These are phyloP conservation scores for Phycodurus eques DNA, from an alignment of 2,113 vertebrate genomes.

Conservation along the genomic window DNA sequence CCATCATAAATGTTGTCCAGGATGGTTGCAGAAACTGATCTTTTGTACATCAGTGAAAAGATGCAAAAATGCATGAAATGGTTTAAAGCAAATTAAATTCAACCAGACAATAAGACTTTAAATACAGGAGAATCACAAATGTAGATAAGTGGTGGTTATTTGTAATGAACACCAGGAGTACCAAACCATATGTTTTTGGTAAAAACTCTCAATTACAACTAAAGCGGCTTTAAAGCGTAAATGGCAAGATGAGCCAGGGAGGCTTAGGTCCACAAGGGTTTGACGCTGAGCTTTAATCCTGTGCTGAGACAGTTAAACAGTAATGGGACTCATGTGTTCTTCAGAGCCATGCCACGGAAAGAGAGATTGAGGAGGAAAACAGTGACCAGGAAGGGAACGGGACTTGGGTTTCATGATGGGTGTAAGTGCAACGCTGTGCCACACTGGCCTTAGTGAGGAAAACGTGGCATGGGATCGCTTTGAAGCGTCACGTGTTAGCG, in stretches of 20 bases:
- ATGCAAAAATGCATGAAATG: neutral
- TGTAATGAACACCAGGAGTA: neutral
- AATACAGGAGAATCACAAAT: neutral
- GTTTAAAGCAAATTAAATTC: neutral
- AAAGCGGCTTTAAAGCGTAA: slow-evolving; percentile 5
- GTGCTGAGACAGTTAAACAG: slow-evolving; percentile 63
- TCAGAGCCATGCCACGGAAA: slow-evolving; percentile 27
- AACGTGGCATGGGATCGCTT: slow-evolving; percentile 43
- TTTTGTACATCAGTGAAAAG: neutral
- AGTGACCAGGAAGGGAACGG: slow-evolving; percentile 41
- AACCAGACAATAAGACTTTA: neutral
- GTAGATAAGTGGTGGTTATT: neutral
- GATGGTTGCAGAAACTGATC: neutral
- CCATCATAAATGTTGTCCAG: slow-evolving; percentile 7
- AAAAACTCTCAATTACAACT: slow-evolving; percentile 1
- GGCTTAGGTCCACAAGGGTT: slow-evolving; percentile 32
- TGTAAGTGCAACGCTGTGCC: slow-evolving; percentile 45
- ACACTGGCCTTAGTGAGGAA: slow-evolving; percentile 51
- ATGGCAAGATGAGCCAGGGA: slow-evolving; percentile 9
- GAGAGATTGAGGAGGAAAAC: slow-evolving; percentile 40
- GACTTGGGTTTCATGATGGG: slow-evolving; percentile 57
- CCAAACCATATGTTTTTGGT: slow-evolving; percentile 1
- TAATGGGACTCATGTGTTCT: slow-evolving; percentile 68
- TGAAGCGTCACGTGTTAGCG: slow-evolving; percentile 59
- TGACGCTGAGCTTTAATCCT: slow-evolving; percentile 50